A percentile compares a stretch with the other conserved stretches of the same genome.
phyloP scores from a whole-genome alignment of 2,888 invertebrate species.

The Plagodis pulveraria region DNA sequence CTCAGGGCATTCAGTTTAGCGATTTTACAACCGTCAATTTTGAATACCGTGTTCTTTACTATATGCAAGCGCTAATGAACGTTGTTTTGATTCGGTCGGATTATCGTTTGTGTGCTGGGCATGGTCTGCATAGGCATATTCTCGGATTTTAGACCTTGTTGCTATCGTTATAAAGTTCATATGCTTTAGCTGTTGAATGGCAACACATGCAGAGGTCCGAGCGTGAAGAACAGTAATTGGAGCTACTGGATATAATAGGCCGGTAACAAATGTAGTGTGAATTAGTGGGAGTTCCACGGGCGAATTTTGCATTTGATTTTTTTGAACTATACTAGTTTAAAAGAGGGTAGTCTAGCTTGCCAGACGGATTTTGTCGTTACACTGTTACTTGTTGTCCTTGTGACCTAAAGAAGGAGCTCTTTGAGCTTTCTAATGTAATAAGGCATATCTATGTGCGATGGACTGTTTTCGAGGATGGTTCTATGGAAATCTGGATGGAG shows the following conservation, averaged over 20 bases:
- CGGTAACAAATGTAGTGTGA: conserved; percentile 63
- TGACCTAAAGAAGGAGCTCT: too few species aligned
- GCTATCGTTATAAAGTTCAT: conserved; percentile 5
- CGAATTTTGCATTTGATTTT: background rate
- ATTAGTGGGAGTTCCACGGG: conserved; percentile 49
- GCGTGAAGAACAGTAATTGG: conserved; percentile 63
- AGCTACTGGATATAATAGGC: conserved; percentile 63
- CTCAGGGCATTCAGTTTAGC: conserved; percentile 48
- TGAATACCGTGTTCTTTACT: conserved; percentile 38
- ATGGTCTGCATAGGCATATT: conserved; percentile 28
- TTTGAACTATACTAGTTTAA: too few species aligned
- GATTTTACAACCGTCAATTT: conserved; percentile 48
- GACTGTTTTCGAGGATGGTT: too few species aligned
- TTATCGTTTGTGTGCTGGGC: conserved; percentile 41
- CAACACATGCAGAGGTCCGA: conserved; percentile 34
- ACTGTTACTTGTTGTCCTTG: too few species aligned
- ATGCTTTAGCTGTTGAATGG: background rate
- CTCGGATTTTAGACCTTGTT: conserved; percentile 28
- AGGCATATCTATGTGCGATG: too few species aligned
- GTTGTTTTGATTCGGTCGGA: conserved; percentile 47
- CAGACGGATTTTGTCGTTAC: too few species aligned
- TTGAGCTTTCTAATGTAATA: too few species aligned
- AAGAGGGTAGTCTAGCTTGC: too few species aligned
- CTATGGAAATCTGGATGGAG: too few species aligned
- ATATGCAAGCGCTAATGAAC: conserved; percentile 28